Conservation (phyloP, 2,888 invertebrate genomes). For the Orthonychiurus folsomi region DNA sequence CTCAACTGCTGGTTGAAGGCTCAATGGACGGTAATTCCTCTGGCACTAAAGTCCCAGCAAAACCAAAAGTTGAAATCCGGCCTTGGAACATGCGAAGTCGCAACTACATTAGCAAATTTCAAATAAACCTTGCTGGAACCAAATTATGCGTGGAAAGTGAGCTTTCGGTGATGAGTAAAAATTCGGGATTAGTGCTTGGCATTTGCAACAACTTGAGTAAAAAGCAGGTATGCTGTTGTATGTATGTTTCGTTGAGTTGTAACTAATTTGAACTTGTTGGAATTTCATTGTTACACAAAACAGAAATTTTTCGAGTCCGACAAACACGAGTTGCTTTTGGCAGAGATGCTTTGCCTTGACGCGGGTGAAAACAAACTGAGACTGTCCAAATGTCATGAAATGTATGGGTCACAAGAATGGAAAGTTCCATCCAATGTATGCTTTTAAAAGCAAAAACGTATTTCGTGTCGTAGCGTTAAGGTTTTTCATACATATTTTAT, state of each 20-base stretch:
- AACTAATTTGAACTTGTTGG: slow-evolving; percentile 3
- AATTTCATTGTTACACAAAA: slow-evolving; percentile 7
- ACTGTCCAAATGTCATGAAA: slow-evolving; percentile 84
- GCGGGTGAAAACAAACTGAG: slow-evolving; percentile 58
- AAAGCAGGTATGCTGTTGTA: slow-evolving; percentile 70
- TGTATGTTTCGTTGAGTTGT: background rate
- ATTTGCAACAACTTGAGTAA: slow-evolving; percentile 57
- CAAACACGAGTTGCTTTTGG: slow-evolving; percentile 70
- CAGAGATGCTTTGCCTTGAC: slow-evolving; percentile 76
- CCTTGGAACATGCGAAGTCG: slow-evolving; percentile 66
- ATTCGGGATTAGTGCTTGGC: slow-evolving; percentile 61
- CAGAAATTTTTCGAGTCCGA: slow-evolving; percentile 79
- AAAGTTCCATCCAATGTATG: slow-evolving; percentile 14
- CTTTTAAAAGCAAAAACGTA: no score
- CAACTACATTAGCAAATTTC: slow-evolving; percentile 44
- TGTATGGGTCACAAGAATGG: slow-evolving; percentile 89
- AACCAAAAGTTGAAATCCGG: slow-evolving; percentile 48
- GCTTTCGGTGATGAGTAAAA: slow-evolving; percentile 67
- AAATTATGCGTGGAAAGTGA: slow-evolving; percentile 70
- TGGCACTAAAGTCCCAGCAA: slow-evolving; percentile 44
- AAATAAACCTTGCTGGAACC: slow-evolving; percentile 63
- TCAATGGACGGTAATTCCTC: slow-evolving; percentile 49
- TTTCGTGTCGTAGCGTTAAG: background rate
- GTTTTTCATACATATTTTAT: no score
- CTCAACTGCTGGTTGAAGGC: slow-evolving; percentile 52